Conservation (phyloP, 2,797 vertebrate species). For the Lepilemur ruficaudatus region DNA sequence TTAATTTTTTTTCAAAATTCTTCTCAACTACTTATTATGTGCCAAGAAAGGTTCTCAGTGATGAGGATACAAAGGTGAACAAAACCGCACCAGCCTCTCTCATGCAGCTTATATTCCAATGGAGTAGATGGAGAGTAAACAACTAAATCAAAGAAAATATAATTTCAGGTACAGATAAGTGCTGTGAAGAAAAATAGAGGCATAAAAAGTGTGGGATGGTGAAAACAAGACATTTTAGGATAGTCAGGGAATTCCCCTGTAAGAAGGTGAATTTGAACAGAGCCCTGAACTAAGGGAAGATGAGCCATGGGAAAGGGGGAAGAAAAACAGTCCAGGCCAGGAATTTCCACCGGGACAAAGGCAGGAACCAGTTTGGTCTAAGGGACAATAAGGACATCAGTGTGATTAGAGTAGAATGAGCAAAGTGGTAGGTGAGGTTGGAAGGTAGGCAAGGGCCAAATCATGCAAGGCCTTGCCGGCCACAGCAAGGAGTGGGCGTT, state of each 20-base stretch:
- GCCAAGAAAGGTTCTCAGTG: not conserved
- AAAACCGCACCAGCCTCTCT: not conserved
- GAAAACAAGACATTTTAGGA: not conserved
- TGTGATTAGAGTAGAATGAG: not conserved
- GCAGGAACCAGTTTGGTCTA: not conserved
- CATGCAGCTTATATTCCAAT: not conserved
- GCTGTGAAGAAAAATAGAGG: not conserved
- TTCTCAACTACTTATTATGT: not conserved
- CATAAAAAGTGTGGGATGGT: not conserved
- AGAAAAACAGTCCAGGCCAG: not conserved
- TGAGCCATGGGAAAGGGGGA: not conserved
- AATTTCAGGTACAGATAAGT: not conserved
- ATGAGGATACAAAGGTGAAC: not conserved
- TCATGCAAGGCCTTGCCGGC: not conserved
- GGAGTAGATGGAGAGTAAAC: not conserved
- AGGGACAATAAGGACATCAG: not conserved
- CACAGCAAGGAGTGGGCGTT: not conserved
- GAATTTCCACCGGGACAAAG: not conserved
- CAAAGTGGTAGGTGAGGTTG: not conserved
- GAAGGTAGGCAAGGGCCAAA: not conserved
- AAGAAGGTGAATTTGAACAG: not conserved
- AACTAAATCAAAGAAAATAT: not conserved
- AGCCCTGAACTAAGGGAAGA: not conserved
- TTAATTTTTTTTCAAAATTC: not conserved
- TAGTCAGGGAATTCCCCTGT: not conserved